phyloP scores from a whole-genome alignment of 2,888 invertebrate species.

The Belgica antarctica region DNA sequence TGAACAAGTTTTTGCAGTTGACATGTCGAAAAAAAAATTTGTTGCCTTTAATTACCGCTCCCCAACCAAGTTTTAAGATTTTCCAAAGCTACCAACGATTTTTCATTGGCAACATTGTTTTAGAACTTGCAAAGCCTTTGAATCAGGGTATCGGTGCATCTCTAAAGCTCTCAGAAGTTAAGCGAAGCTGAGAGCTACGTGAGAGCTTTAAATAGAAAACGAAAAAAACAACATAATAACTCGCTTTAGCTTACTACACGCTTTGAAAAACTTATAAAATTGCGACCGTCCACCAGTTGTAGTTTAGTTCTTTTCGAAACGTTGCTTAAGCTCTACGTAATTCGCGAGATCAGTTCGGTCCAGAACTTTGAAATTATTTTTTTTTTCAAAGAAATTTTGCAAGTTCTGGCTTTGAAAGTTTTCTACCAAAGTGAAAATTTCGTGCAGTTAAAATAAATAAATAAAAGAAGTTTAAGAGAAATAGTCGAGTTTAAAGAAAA shows the following conservation, averaged over 20 bases:
- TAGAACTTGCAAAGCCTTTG: too few species aligned
- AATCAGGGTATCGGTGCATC: too few species aligned
- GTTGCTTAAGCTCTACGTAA: conserved; percentile 9
- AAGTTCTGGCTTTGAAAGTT: neutral
- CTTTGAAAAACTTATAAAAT: conserved; percentile 26
- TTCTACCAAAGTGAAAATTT: neutral
- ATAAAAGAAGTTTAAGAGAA: neutral
- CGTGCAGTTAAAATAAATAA: conserved; percentile 23
- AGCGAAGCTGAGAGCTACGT: conserved; percentile 11
- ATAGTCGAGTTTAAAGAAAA: neutral
- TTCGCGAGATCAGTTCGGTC: conserved; percentile 32
- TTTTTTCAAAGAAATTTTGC: conserved; percentile 14
- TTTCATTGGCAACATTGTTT: too few species aligned
- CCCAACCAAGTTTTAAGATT: too few species aligned
- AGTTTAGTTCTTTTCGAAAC: conserved; percentile 32
- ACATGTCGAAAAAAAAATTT: too few species aligned
- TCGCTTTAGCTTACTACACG: neutral
- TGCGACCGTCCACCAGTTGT: neutral
- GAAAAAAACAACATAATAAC: conserved; percentile 1
- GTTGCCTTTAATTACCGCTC: too few species aligned
- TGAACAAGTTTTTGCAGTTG: too few species aligned
- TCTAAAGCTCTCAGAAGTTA: too few species aligned
- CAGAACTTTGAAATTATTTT: conserved; percentile 31
- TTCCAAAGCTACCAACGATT: too few species aligned
- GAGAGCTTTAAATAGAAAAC: conserved; percentile 21